A percentile compares a stretch with the other conserved stretches of the same genome.
Conservation (phyloP, 2,113 vertebrate species). For the Ptilorrhoa leucosticta region DNA sequence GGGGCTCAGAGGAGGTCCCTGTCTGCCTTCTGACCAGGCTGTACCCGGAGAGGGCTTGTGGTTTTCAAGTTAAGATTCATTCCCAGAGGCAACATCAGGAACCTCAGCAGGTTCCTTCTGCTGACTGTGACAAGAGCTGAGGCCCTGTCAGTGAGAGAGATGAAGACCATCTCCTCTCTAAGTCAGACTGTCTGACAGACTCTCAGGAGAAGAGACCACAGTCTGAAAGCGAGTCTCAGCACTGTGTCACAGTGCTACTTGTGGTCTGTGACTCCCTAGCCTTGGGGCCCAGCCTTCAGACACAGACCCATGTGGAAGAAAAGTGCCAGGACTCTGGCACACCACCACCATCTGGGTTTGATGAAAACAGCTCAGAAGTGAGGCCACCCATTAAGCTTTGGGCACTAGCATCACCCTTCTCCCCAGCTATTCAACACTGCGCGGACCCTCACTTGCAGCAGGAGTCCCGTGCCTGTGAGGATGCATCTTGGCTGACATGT, state of each 20-base stretch:
- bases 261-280: background rate
- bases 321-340: background rate
- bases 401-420: accelerated
- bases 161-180: background rate
- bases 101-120: background rate
- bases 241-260: background rate
- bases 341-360: slow-evolving; percentile 1
- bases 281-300: background rate
- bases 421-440: accelerated
- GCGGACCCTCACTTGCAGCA: accelerated
- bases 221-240: background rate
- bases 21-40: background rate
- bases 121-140: background rate
- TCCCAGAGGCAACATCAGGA: background rate
- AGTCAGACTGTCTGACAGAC: background rate
- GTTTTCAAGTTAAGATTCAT: background rate
- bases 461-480: accelerated
- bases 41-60: background rate
- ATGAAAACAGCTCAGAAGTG: background rate
- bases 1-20: background rate
- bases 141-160: background rate
- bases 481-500: accelerated
- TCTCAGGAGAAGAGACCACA: background rate
- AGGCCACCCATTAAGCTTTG: background rate
- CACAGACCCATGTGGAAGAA: accelerated